Evolutionary conservation across 2,888 invertebrate species (phyloP).

Genomic region (Rhabditoides inermis): DNA sequence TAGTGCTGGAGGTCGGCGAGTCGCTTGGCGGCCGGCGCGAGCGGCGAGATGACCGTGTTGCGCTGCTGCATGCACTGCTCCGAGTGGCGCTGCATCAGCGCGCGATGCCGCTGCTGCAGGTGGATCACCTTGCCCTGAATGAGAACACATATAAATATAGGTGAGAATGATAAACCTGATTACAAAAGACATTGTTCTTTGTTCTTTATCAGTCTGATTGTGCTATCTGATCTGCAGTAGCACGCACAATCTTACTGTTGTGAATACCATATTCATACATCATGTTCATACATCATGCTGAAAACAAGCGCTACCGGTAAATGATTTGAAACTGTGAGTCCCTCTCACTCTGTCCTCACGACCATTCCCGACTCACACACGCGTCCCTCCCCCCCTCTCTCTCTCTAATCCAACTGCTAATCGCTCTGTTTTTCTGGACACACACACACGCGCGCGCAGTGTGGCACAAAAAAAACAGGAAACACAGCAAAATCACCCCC

Average conservation of each 20-base stretch:
- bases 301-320: no score
- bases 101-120: slow-evolving; percentile 16
- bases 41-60: slow-evolving; percentile 15
- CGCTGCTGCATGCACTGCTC: slow-evolving; percentile 23
- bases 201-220: no score
- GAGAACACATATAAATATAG: not conserved
- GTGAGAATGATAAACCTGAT: no score
- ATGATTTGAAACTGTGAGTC: no score
- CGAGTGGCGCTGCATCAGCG: slow-evolving; percentile 21
- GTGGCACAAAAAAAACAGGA: not conserved
- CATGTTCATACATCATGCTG: no score
- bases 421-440: no score
- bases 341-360: no score
- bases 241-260: slow-evolving; percentile 1
- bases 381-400: slow-evolving; percentile 1
- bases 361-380: slow-evolving; percentile 4
- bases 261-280: not conserved
- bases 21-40: slow-evolving; percentile 18
- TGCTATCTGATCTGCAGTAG: no score
- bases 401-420: no score
- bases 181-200: no score
- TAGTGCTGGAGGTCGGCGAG: no score
- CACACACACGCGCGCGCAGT: no score
- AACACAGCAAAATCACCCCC: not conserved
- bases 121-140: slow-evolving; percentile 24